A percentile compares a stretch with the other conserved stretches of the same genome.
Conservation (phyloP, 2,113 vertebrate genomes). For the Galemys pyrenaicus region DNA sequence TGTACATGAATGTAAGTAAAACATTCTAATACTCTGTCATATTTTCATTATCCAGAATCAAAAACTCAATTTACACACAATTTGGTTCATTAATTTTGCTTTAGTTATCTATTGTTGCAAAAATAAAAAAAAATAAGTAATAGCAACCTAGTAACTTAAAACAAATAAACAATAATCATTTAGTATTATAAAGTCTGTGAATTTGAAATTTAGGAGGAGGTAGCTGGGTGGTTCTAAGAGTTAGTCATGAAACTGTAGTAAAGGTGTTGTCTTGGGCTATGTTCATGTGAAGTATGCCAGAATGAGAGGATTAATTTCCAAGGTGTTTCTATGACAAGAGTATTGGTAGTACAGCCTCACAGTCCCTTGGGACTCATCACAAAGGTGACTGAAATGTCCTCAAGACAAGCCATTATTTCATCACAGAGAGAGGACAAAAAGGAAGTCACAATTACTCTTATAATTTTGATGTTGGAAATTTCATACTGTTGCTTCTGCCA, state of each 20-base stretch:
- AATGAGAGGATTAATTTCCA: neutral
- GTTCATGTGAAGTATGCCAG: neutral
- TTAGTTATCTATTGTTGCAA: neutral
- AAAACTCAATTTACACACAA: neutral
- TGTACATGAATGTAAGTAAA: neutral
- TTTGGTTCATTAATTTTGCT: neutral
- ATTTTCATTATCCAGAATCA: neutral
- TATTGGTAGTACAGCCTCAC: neutral
- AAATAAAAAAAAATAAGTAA: neutral
- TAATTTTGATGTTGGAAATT: neutral
- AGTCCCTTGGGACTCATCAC: too few relatives aligned
- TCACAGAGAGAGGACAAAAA: neutral
- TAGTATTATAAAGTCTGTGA: neutral
- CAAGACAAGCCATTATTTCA: neutral
- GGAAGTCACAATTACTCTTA: neutral
- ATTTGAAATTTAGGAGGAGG: neutral
- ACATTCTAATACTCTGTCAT: neutral
- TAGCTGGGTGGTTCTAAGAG: neutral
- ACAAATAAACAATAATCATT: neutral
- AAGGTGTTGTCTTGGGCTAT: neutral
- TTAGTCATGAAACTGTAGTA: neutral
- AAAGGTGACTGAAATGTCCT: neutral
- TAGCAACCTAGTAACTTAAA: neutral
- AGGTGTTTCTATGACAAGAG: neutral
- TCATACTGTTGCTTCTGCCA: neutral